Base-by-base conservation (phyloP, 2,113 vertebrate genomes). In the Morone saxatilis region DNA sequence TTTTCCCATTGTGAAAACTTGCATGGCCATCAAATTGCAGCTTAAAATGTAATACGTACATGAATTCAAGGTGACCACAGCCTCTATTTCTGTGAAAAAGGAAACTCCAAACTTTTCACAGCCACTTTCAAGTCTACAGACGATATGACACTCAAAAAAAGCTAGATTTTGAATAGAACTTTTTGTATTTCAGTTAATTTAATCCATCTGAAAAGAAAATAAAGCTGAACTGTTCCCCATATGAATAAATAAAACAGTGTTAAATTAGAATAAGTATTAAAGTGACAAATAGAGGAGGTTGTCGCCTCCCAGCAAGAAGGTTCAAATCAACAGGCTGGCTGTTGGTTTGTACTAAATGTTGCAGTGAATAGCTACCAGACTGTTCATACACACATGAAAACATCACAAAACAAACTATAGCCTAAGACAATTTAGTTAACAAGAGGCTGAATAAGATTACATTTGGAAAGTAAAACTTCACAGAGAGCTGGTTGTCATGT, bases 61-160 rank as follows among this genome's bases (percentile, higher is more conserved):
- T 38, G 17, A 86, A 48, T 70, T 77, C 43, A 51, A 69, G 62
- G 40, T 87, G 71, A 84, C 76, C 71, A 45, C 78, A 71, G 41
- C 9, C 12, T 40, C 63, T 40, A 13, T 73, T 63, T 71, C 12
- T 50, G 17, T 60, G 1, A 63, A 41, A 51, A 56, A 47, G 19
- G 47, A 12, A 68, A 56, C 3, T n/a, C 38, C 14, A 67, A 63
- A 71, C 22, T 62, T 76, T 76, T 80, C 41, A 75, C 22, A 68
- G 9, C 2, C 4, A 22, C 4, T 16, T 56, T 12, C 40, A 60
- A 54, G 54, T 48, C 13, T 16, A 36, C 19, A 57, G 19, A 65
- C 16, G 6, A 10, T n/a, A 16, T 43, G 13, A 22, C 7, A n/a
- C n/a, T 43, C 4, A 19, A 7, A 38, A 56, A 67, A 19, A n/a